Percentiles rank a stretch among this genome's conserved stretches.
Conservation (phyloP, 2,113 vertebrate genomes). For the Xiphophorus hellerii region DNA sequence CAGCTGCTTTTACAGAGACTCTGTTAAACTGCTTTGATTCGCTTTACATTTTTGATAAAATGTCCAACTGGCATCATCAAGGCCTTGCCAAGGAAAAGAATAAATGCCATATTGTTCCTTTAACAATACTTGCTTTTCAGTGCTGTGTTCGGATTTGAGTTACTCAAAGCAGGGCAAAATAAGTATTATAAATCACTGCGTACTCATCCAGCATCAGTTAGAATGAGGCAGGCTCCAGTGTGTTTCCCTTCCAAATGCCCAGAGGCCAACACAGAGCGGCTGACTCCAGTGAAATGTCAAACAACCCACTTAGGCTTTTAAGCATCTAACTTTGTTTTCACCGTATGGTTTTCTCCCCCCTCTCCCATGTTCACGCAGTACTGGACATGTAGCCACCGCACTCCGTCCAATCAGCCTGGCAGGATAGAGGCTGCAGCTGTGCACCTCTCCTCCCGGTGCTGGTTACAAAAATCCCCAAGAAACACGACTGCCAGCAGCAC, state of each 20-base stretch:
- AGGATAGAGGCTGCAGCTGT: slow-evolving; percentile 13
- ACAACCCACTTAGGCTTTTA: slow-evolving; percentile 31
- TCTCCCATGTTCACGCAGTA: neutral
- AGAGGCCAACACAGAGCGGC: slow-evolving; percentile 26
- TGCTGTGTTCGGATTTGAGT: slow-evolving; percentile 9
- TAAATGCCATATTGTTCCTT: neutral
- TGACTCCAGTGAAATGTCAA: slow-evolving; percentile 42
- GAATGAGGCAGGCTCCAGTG: slow-evolving; percentile 21
- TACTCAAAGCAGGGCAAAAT: slow-evolving; percentile 19
- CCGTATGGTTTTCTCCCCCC: neutral
- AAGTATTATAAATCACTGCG: slow-evolving; percentile 45
- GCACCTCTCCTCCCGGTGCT: neutral
- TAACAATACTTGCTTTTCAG: neutral
- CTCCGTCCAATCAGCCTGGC: slow-evolving; percentile 1
- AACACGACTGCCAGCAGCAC: slow-evolving; percentile 21
- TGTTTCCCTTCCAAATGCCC: slow-evolving; percentile 15
- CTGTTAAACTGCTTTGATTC: neutral
- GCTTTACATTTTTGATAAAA: neutral
- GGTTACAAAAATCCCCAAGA: slow-evolving; percentile 39
- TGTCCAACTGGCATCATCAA: neutral
- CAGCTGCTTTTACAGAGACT: slow-evolving; percentile 1
- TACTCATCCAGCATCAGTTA: slow-evolving; percentile 30
- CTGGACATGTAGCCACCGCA: neutral
- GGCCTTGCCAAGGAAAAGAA: neutral
- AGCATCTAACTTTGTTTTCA: slow-evolving; percentile 21